These are phyloP conservation scores for Thripadectes ignobilis DNA, from an alignment of 2,797 vertebrate species.

Conservation along the genomic window DNA sequence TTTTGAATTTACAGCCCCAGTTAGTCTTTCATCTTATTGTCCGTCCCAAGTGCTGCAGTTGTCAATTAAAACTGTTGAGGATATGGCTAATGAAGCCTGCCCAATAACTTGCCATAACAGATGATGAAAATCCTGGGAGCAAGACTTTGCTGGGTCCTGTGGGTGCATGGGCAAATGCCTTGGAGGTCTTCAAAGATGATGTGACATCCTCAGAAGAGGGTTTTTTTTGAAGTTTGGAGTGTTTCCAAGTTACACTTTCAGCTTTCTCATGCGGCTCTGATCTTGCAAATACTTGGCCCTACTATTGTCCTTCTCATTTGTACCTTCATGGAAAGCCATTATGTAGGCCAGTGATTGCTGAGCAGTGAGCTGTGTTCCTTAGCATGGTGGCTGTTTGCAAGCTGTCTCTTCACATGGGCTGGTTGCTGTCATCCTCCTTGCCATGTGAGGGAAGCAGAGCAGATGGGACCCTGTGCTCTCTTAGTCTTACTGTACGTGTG, in stretches of 20 bases:
- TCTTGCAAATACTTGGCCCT: background rate
- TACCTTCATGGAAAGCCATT: background rate
- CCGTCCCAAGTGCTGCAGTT: background rate
- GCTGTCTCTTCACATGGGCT: background rate
- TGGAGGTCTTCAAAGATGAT: background rate
- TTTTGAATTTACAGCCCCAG: background rate
- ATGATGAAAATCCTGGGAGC: background rate
- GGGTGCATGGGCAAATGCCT: fast-evolving
- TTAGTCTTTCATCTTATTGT: conserved; percentile 23
- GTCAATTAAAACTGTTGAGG: conserved; percentile 22
- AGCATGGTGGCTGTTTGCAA: background rate
- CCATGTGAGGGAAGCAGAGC: background rate
- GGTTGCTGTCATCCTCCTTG: background rate
- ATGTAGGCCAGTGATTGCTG: background rate
- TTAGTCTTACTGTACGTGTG: background rate
- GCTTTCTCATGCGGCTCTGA: background rate
- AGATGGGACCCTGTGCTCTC: conserved; percentile 30
- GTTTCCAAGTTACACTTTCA: background rate
- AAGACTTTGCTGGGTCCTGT: fast-evolving
- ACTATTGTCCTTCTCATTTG: background rate
- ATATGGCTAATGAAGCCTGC: background rate
- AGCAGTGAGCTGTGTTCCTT: background rate
- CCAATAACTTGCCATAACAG: background rate
- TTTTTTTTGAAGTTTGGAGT: background rate
- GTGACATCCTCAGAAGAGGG: background rate